Percentiles rank a stretch among this genome's conserved stretches.
Evolutionary conservation across 2,888 invertebrate species (phyloP).

Genomic region (Diaperis boleti): DNA sequence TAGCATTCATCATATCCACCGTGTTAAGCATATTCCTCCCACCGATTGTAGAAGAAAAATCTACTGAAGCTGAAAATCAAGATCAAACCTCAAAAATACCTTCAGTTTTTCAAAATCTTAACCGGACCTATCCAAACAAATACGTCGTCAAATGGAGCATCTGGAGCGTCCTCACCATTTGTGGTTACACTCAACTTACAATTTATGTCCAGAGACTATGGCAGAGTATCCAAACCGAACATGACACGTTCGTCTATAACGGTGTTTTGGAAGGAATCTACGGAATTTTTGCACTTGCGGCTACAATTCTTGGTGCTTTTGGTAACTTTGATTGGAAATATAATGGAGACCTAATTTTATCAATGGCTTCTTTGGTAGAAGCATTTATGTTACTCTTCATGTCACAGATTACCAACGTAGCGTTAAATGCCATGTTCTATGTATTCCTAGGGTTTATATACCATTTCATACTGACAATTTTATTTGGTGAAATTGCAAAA

Average conservation of each 20-base stretch:
- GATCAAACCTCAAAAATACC: background rate
- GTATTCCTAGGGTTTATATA: constrained; percentile 12
- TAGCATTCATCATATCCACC: constrained; percentile 15
- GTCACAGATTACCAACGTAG: constrained; percentile 11
- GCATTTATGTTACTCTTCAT: constrained; percentile 33
- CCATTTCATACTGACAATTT: constrained; percentile 24
- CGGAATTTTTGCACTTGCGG: constrained; percentile 10
- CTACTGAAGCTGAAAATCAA: background rate
- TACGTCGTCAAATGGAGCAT: constrained; percentile 30
- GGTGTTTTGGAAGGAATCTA: constrained; percentile 19
- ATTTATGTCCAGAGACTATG: constrained; percentile 19
- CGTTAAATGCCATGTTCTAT: constrained; percentile 17
- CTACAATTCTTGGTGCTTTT: constrained; percentile 16
- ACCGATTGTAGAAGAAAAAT: background rate
- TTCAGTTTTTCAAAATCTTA: constrained; percentile 14
- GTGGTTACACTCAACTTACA: constrained; percentile 20
- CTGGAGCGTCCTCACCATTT: constrained; percentile 24
- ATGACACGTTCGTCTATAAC: background rate
- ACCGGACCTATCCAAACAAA: constrained; percentile 14
- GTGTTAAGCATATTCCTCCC: constrained; percentile 6
- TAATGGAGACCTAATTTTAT: constrained; percentile 29
- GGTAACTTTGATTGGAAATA: constrained; percentile 28
- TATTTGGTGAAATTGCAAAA: constrained; percentile 25
- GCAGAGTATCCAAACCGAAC: background rate
- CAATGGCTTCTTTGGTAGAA: constrained; percentile 28